Evolutionary conservation across 92 coral and sea anemone genomes (phyloP).

Genomic region (Diadumene lineata): DNA sequence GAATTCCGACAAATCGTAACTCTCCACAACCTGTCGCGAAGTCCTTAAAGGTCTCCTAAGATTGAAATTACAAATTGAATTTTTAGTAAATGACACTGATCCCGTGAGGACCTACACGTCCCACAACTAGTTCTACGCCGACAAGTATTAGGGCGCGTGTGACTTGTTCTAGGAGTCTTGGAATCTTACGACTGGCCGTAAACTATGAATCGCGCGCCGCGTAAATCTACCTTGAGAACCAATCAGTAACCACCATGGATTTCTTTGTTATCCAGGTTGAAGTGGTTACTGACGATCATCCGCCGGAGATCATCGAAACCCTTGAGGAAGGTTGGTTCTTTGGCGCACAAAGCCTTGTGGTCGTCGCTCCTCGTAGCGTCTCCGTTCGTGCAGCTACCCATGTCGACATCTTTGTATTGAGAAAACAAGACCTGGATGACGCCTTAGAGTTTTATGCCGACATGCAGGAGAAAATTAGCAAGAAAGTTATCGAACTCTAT

Average conservation of each 20-base stretch:
- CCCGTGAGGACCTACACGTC: too few relatives aligned
- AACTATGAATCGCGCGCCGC: too few relatives aligned
- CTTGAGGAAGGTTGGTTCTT: constrained; percentile 61
- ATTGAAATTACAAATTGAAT: too few relatives aligned
- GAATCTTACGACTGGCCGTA: too few relatives aligned
- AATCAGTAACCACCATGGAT: neutral
- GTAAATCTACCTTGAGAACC: too few relatives aligned
- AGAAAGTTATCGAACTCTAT: constrained; percentile 57
- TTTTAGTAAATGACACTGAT: too few relatives aligned
- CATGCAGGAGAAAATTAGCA: constrained; percentile 48
- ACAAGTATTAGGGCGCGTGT: too few relatives aligned
- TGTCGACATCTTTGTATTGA: constrained; percentile 65
- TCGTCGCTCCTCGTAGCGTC: constrained; percentile 63
- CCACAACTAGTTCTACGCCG: too few relatives aligned
- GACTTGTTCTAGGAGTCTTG: too few relatives aligned
- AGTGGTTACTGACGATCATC: constrained; percentile 70
- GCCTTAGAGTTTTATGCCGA: constrained; percentile 51
- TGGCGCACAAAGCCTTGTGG: constrained; percentile 65
- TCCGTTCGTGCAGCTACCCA: constrained; percentile 85
- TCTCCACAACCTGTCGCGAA: too few relatives aligned
- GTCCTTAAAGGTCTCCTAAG: too few relatives aligned
- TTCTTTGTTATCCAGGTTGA: constrained; percentile 47
- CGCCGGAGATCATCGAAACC: constrained; percentile 78
- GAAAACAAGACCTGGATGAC: constrained; percentile 66
- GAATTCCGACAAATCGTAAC: neutral